Evolutionary conservation across 2,797 vertebrate genomes (phyloP).

Genomic region (Chiloscyllium punctatum): DNA sequence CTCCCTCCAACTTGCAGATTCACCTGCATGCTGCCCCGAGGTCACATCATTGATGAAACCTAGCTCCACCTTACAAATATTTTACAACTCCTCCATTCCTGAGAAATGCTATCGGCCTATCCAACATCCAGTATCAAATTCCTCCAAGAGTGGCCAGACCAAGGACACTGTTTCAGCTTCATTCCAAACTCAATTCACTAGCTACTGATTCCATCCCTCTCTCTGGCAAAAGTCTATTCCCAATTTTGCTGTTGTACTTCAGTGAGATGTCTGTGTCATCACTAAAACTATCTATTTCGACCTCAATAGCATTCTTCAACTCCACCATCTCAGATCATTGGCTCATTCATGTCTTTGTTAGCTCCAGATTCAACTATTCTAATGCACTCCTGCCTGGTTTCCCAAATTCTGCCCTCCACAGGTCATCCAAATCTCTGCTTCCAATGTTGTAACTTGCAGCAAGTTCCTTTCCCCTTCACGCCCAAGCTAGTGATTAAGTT

Average conservation of each 20-base stretch:
- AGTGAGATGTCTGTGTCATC: neutral
- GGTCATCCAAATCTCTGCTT: too few species aligned
- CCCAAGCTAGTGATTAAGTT: neutral
- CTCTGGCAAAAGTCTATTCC: neutral
- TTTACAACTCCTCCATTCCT: neutral
- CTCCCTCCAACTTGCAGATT: neutral
- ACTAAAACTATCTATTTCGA: neutral
- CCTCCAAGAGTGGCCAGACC: neutral
- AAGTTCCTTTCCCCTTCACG: neutral
- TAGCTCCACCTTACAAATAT: neutral
- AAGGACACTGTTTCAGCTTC: neutral
- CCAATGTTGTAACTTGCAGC: neutral
- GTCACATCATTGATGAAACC: neutral
- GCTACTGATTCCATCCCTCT: neutral
- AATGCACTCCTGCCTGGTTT: neutral
- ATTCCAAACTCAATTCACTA: neutral
- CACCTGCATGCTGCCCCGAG: neutral
- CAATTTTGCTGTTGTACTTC: neutral
- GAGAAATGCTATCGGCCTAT: neutral
- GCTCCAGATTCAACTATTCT: neutral
- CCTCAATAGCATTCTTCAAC: neutral
- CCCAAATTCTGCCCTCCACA: neutral
- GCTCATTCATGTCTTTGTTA: neutral
- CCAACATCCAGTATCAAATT: neutral
- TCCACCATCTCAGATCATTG: neutral